Evolutionary conservation across 2,797 vertebrate genomes (phyloP).

Genomic region (Rhincodon typus): DNA sequence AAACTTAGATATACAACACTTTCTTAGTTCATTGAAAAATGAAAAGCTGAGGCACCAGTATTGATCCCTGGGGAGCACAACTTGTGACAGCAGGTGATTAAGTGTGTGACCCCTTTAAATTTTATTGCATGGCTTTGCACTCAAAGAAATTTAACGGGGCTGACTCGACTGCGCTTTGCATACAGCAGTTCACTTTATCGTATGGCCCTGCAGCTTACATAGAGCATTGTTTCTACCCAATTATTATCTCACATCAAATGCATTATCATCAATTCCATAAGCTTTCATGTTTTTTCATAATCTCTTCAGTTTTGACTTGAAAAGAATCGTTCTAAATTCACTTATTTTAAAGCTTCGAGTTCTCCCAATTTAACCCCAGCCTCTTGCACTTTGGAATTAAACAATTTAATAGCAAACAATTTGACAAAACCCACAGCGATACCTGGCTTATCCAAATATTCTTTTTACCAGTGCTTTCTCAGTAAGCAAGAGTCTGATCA

Average conservation of each 20-base stretch:
- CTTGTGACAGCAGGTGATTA: background rate
- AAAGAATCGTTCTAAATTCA: background rate
- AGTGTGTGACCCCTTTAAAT: background rate
- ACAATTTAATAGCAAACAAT: background rate
- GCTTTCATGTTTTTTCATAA: background rate
- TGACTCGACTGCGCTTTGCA: background rate
- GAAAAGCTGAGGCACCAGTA: background rate
- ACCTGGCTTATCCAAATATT: background rate
- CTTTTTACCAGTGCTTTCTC: constrained; percentile 15
- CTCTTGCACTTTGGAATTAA: no score
- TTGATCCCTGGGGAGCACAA: background rate
- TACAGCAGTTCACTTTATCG: background rate
- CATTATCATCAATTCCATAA: background rate
- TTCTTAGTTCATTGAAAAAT: background rate
- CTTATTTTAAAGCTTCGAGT: background rate
- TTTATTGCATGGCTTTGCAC: background rate
- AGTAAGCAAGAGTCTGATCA: constrained; percentile 3
- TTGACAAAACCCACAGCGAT: background rate
- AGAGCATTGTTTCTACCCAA: background rate
- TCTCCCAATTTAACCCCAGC: no score
- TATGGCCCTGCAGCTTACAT: background rate
- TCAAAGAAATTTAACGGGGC: background rate
- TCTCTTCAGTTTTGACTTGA: background rate
- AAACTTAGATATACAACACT: background rate
- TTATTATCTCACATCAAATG: background rate